Percentiles rank a stretch among this genome's conserved stretches.
phyloP scores from a whole-genome alignment of 2,888 invertebrate genomes.

The Eulithis prunata region DNA sequence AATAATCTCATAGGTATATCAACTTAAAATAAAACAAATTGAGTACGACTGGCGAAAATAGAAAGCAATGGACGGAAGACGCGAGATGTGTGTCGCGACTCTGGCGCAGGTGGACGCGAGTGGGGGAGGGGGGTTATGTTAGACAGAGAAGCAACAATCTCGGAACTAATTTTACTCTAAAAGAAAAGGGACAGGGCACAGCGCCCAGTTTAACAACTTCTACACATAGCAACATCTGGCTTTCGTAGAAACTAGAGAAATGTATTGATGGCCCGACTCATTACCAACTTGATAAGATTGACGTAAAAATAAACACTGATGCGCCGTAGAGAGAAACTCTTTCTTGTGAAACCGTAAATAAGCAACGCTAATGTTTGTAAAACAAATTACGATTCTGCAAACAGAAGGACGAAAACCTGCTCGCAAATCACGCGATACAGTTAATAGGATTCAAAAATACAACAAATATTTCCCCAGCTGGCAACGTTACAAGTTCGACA shows the following conservation, averaged over 20 bases:
- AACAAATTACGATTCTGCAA: slow-evolving; percentile 44
- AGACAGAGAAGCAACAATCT: slow-evolving; percentile 61
- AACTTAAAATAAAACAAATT: slow-evolving; percentile 60
- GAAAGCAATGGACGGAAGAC: slow-evolving; percentile 80
- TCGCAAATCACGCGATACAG: slow-evolving; percentile 48
- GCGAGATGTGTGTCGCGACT: slow-evolving; percentile 77
- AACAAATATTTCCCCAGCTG: slow-evolving; percentile 64
- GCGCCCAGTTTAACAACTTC: slow-evolving; percentile 66
- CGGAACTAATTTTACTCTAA: slow-evolving; percentile 61
- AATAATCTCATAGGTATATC: slow-evolving; percentile 52
- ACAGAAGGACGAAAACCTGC: slow-evolving; percentile 47
- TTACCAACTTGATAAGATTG: slow-evolving; percentile 62
- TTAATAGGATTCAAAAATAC: slow-evolving; percentile 49
- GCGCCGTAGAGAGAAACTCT: slow-evolving; percentile 4
- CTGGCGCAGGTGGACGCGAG: slow-evolving; percentile 71
- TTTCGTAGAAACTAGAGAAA: slow-evolving; percentile 73
- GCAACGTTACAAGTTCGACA: slow-evolving; percentile 47
- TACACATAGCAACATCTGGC: slow-evolving; percentile 67
- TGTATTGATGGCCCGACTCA: slow-evolving; percentile 63
- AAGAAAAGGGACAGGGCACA: slow-evolving; percentile 69
- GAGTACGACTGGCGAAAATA: slow-evolving; percentile 78
- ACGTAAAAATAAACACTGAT: slow-evolving; percentile 40
- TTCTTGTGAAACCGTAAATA: slow-evolving; percentile 28
- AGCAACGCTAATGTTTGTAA: slow-evolving; percentile 27
- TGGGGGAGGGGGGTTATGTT: slow-evolving; percentile 57